Conservation (phyloP, 2,888 invertebrate genomes). For the Eristalinus sepulchralis region DNA sequence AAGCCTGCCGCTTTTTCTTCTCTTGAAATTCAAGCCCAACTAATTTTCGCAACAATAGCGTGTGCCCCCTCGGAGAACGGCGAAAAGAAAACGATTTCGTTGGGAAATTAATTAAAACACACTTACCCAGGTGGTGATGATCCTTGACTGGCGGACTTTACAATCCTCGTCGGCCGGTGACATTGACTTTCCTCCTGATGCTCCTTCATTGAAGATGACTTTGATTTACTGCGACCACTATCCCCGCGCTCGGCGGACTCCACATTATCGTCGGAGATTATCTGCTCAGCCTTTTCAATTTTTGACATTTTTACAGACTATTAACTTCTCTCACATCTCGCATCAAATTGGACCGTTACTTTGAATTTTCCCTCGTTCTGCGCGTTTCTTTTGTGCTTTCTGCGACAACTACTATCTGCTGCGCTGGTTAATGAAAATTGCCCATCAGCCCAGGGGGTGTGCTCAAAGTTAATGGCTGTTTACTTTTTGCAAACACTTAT, state of each 20-base stretch:
- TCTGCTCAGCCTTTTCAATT: constrained; percentile 52
- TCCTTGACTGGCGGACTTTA: constrained; percentile 56
- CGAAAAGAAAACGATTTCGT: neutral
- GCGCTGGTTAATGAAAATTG: constrained; percentile 15
- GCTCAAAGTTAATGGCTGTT: neutral
- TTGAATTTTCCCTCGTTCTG: neutral
- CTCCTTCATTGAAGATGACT: constrained; percentile 47
- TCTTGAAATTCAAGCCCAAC: neutral
- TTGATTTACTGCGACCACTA: constrained; percentile 51
- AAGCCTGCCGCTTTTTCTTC: neutral
- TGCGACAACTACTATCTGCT: neutral
- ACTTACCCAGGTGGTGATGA: constrained; percentile 58
- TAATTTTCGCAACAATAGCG: neutral
- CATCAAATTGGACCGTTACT: constrained; percentile 27
- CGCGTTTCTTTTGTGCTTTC: neutral
- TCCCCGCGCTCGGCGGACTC: constrained; percentile 31
- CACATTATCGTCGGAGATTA: constrained; percentile 45
- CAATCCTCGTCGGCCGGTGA: constrained; percentile 38
- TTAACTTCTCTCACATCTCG: constrained; percentile 54
- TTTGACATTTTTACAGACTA: constrained; percentile 61
- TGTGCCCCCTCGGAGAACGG: neutral
- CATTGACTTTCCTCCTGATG: constrained; percentile 28
- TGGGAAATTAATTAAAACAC: constrained; percentile 19
- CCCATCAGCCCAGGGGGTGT: neutral
- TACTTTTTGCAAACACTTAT: neutral